Base-by-base conservation (phyloP, 2,888 invertebrate species). In the Rhorus exstirpatorius region DNA sequence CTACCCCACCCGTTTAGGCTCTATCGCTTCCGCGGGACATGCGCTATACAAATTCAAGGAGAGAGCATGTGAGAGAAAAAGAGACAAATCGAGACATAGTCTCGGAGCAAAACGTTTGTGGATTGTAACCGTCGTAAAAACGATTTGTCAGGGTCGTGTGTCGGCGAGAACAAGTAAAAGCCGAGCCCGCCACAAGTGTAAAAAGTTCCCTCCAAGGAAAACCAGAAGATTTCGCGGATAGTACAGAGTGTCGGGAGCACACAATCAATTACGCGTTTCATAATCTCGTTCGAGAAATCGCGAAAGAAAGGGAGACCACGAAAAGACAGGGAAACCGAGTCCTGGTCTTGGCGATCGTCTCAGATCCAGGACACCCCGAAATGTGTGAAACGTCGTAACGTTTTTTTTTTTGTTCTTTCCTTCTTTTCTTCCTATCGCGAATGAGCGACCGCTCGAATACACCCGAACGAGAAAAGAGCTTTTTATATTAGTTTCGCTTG, bases 251-350 rank as follows among this genome's bases (percentile, higher is more conserved):
- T 60, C 61, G 71, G 65, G 63, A 72, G 72, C 49, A 76, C 49
- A 76, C 83, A 84, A 84, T 84, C 83, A 83, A 84, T 83, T 84
- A 84, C 81, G 60, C 75, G 80, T 75, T 60, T 63, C 72, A 81
- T 79, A 84, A 84, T 84, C 79, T 83, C 81, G 81, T 78, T 78
- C 83, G 67, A 46, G 74, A 26, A 49, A 81, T 74, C 78, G 55
- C 55, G 35, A 53, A 24, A 49, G 68, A 63, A n/a, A 17, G 61
- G 12, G 31, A 46, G 44, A 8, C 46, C 17, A 49, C 46, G 49
- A 81, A 49, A 68, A 26, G 55, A 60, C n/a, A n/a, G 63, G 26
- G 51, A 35, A 72, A 72, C 14, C 31, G 19, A 53, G 24, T 58
- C 14, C 46, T 26, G 7, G 10, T 68, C 55, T 68, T 68, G 44